Evolutionary conservation across 1,140 invertebrate genomes (phyloP).

Genomic region (Drosophila nannoptera): DNA sequence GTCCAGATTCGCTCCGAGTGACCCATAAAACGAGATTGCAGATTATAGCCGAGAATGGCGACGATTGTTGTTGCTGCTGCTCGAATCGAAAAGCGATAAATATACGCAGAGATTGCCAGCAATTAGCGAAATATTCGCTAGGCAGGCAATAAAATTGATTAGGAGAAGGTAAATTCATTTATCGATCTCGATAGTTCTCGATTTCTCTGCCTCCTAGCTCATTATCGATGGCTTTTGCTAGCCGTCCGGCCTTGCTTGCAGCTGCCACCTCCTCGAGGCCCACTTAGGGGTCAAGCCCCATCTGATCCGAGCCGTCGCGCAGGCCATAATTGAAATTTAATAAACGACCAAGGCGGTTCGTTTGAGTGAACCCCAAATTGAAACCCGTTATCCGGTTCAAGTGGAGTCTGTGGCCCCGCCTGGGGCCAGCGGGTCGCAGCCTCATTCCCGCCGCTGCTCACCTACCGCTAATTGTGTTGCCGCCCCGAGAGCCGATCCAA

Average conservation of each 20-base stretch:
- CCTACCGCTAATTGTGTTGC: slow-evolving; percentile 5
- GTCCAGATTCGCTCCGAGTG: slow-evolving; percentile 9
- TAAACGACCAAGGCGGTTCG: slow-evolving; percentile 42
- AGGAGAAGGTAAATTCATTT: not conserved
- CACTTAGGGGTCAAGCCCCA: not conserved
- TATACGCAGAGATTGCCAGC: not conserved
- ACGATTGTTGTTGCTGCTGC: not conserved
- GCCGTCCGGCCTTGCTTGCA: not conserved
- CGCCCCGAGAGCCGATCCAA: slow-evolving; percentile 6
- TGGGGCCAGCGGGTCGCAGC: slow-evolving; percentile 6
- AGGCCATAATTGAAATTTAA: slow-evolving; percentile 58
- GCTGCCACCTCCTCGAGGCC: not conserved
- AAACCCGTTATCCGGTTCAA: slow-evolving; percentile 1
- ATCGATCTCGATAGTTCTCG: not conserved
- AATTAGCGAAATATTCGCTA: no score
- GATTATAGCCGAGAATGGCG: not conserved
- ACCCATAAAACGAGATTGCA: slow-evolving; percentile 9
- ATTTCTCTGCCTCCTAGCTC: no score
- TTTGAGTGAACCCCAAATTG: slow-evolving; percentile 22
- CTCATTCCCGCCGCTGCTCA: not conserved
- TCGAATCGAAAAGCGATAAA: slow-evolving; percentile 2
- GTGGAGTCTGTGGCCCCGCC: not conserved
- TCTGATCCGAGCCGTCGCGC: slow-evolving; percentile 31
- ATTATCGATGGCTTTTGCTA: not conserved
- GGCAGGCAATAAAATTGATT: no score